Conservation (phyloP, 2,888 invertebrate genomes). For the Hyposoter didymator region DNA sequence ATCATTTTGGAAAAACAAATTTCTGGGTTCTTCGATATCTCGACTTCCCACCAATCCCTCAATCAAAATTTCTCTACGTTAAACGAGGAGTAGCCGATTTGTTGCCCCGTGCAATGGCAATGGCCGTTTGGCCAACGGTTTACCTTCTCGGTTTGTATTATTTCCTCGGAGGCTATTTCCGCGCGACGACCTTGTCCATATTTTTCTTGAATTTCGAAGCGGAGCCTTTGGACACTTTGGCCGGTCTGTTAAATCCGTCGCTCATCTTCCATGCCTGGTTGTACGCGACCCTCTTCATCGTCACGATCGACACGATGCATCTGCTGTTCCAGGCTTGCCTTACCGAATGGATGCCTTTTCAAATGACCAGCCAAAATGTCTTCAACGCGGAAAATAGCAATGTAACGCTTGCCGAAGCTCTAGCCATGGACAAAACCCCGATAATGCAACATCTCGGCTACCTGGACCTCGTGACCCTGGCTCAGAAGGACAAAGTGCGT, state of each 20-base stretch:
- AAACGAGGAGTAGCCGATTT: slow-evolving; percentile 86
- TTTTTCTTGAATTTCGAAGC: slow-evolving; percentile 86
- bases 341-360: slow-evolving; percentile 89
- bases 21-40: slow-evolving; percentile 86
- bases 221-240: slow-evolving; percentile 85
- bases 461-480: slow-evolving; percentile 89
- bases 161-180: slow-evolving; percentile 86
- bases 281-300: slow-evolving; percentile 88
- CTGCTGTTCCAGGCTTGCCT: slow-evolving; percentile 89
- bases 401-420: slow-evolving; percentile 87
- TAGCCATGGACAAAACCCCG: slow-evolving; percentile 87
- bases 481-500: slow-evolving; percentile 87
- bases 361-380: slow-evolving; percentile 84
- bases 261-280: slow-evolving; percentile 89
- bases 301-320: slow-evolving; percentile 90
- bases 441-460: slow-evolving; percentile 92
- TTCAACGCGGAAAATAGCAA: slow-evolving; percentile 76
- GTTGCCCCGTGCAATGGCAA: slow-evolving; percentile 86
- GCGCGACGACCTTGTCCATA: slow-evolving; percentile 85
- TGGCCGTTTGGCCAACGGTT: slow-evolving; percentile 87
- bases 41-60: slow-evolving; percentile 89
- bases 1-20: slow-evolving; percentile 87
- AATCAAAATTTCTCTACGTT: slow-evolving; percentile 89
- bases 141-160: slow-evolving; percentile 88
- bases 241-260: slow-evolving; percentile 84